Evolutionary conservation across 2,888 invertebrate species (phyloP).

Genomic region (Drosophila algonquin): DNA sequence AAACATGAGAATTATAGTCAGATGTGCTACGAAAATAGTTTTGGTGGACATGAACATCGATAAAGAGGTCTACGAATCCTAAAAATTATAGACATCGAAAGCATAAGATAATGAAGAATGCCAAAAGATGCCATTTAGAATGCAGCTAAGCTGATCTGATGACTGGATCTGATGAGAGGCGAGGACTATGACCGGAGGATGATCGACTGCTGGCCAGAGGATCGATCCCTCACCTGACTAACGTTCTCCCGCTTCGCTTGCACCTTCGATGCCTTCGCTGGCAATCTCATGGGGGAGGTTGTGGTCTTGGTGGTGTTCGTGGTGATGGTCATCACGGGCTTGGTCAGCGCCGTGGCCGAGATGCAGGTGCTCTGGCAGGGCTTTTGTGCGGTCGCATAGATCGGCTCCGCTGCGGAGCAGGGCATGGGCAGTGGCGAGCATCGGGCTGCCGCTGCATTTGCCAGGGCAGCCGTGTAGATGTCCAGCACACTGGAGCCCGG

Average conservation of each 20-base stretch:
- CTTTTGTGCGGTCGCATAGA: conserved; percentile 83
- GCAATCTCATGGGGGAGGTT: conserved; percentile 45
- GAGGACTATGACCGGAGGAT: conserved; percentile 39
- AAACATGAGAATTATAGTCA: background rate
- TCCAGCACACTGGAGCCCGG: conserved; percentile 62
- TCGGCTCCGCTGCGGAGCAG: conserved; percentile 69
- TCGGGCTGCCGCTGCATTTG: conserved; percentile 51
- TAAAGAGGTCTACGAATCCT: background rate
- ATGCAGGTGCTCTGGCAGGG: conserved; percentile 73
- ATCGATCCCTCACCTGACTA: conserved; percentile 77
- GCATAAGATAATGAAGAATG: background rate
- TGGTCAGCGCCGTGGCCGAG: conserved; percentile 76
- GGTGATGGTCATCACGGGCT: conserved; percentile 75
- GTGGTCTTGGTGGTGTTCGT: conserved; percentile 60
- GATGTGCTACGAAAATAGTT: background rate
- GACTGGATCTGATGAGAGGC: background rate
- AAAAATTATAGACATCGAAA: background rate
- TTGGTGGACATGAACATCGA: no score
- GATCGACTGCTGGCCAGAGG: conserved; percentile 47
- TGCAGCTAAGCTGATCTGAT: background rate
- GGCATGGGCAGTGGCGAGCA: conserved; percentile 55
- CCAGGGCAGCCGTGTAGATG: conserved; percentile 68
- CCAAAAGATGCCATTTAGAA: background rate
- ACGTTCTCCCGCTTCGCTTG: conserved; percentile 52
- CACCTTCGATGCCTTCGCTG: conserved; percentile 12